Base-by-base conservation (phyloP, 2,113 vertebrate species). In the Myiagra hebetior region DNA sequence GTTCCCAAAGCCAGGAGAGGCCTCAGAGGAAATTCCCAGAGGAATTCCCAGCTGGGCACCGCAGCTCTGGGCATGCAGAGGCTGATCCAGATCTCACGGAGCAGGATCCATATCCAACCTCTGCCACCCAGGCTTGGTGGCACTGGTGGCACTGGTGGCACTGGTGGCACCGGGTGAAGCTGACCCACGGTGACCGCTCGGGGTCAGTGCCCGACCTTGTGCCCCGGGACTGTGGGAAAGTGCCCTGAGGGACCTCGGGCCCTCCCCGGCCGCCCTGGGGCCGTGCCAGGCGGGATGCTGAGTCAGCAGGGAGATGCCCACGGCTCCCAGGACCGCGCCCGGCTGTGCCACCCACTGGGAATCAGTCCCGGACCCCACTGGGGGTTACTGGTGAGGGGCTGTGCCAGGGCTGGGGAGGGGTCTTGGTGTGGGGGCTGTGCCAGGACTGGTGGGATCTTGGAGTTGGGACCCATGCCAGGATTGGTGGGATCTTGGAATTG, bases 271-370 rank as follows among this genome's bases (percentile, higher is more conserved):
- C 0, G 1, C 57, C 13, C 31, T 0, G 3, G 62, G 22, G 22
- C 59, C 3, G 0, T 59, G 87, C 67, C 78, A 21, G 70, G 55
- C 15, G 4, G 1, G 30, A 6, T 59, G 80, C 91, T 50, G 89
- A 60, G 50, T 20, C 85, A 79, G 85, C 80, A 52, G 44, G 19
- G 35, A 17, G 10, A 20, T 79, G 33, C 64, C 81, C 74, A 46
- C 8, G 1, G 33, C 23, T n/a, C 47, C 37, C 2, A 3, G 30
- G 2, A 8, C 2, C 33, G 21, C 17, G 13, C 18, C 13, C 0
- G 22, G 35, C 22, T 1, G 9, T 3, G 37, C n/a, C 6, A 0
- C 15, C 28, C 4, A 0, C 37, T 0, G 4, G 41, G 37, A 50
- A 72, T 16, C 0, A 0, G 10, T 3, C 23, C 65, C 69, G 21